These are phyloP conservation scores for Hedya salicella DNA, from an alignment of 2,888 invertebrate genomes.

Conservation along the genomic window DNA sequence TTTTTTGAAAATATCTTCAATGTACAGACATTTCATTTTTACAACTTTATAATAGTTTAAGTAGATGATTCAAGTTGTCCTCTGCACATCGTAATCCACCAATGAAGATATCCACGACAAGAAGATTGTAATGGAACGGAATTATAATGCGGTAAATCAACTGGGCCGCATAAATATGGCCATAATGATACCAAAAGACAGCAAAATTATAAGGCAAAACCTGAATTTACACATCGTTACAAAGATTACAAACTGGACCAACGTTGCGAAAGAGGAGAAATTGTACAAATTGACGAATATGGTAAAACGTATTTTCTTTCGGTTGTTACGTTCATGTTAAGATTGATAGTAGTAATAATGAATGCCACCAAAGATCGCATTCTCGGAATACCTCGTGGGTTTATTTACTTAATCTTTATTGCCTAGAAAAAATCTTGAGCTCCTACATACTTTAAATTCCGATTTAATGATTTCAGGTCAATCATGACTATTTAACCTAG, in stretches of 20 bases:
- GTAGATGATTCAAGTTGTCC: background rate
- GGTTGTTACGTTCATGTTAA: conserved; percentile 19
- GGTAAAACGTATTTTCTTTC: conserved; percentile 14
- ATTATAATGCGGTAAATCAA: conserved; percentile 21
- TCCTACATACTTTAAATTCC: background rate
- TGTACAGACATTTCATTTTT: too few relatives aligned
- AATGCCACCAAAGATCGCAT: background rate
- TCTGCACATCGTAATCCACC: conserved; percentile 13
- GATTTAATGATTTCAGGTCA: background rate
- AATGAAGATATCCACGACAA: conserved; percentile 33
- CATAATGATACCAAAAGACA: conserved; percentile 21
- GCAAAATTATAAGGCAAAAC: conserved; percentile 13
- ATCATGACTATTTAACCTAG: background rate
- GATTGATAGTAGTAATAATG: conserved; percentile 21
- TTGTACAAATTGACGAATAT: conserved; percentile 12
- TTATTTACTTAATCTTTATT: conserved; percentile 9
- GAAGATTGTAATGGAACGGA: conserved; percentile 17
- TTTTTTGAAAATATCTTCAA: too few relatives aligned
- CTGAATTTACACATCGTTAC: conserved; percentile 31
- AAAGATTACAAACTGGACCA: conserved; percentile 37
- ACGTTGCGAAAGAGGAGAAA: conserved; percentile 36
- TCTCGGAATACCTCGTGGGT: conserved; percentile 8
- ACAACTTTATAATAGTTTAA: too few relatives aligned
- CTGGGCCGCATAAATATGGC: background rate
- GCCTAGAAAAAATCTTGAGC: background rate